Conservation (phyloP, 1,140 invertebrate species). For the Drosophila mojavensis region DNA sequence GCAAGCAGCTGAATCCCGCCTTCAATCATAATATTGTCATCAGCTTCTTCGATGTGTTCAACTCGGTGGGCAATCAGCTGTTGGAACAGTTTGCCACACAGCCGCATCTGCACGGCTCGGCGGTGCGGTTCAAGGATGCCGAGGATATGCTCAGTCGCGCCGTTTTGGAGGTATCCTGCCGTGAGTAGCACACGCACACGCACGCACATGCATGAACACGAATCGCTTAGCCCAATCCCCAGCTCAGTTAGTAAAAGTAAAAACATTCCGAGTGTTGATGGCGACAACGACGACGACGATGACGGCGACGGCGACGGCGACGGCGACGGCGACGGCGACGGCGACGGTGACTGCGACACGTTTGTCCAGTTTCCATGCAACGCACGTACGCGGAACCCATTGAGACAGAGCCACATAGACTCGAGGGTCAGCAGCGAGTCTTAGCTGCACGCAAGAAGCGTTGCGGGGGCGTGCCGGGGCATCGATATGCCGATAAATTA, state of each 20-base stretch:
- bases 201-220: background rate
- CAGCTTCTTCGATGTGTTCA: constrained; percentile 76
- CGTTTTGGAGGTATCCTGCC: constrained; percentile 75
- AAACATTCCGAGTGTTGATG: background rate
- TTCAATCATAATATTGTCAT: constrained; percentile 75
- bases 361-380: constrained; percentile 64
- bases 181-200: constrained; percentile 54
- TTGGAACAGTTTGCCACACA: constrained; percentile 54
- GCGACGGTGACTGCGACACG: constrained; percentile 34
- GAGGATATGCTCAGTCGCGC: constrained; percentile 77
- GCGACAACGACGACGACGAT: background rate
- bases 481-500: constrained; percentile 17
- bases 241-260: background rate
- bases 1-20: constrained; percentile 77
- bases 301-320: background rate
- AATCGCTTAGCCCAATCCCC: background rate
- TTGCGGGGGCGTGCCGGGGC: background rate
- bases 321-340: background rate
- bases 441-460: background rate
- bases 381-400: constrained; percentile 63
- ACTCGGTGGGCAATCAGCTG: constrained; percentile 72
- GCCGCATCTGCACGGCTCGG: constrained; percentile 47
- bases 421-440: constrained; percentile 7
- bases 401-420: constrained; percentile 9
- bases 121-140: constrained; percentile 63